Evolutionary conservation across 2,888 invertebrate species (phyloP).

Genomic region (Zygaena filipendulae): DNA sequence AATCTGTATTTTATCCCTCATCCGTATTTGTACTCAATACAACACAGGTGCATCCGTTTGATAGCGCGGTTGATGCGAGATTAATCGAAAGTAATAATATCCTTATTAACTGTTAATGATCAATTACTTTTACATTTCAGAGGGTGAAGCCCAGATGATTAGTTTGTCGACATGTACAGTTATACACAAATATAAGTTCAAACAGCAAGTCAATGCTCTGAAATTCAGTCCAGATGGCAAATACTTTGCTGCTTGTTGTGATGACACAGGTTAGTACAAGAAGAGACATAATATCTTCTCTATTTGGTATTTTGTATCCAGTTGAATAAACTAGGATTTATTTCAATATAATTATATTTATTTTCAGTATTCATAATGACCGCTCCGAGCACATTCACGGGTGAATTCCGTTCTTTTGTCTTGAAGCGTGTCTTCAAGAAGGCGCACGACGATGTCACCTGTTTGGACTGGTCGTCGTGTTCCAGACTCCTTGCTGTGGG

Average conservation of each 20-base stretch:
- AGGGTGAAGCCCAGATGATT: slow-evolving; percentile 86
- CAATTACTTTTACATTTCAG: slow-evolving; percentile 52
- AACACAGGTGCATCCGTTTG: too few relatives aligned
- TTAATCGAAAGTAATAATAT: too few relatives aligned
- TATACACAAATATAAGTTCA: slow-evolving; percentile 87
- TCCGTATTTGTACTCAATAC: too few relatives aligned
- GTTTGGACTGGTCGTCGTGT: slow-evolving; percentile 93
- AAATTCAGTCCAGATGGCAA: slow-evolving; percentile 95
- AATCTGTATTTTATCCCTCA: too few relatives aligned
- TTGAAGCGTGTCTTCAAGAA: slow-evolving; percentile 86
- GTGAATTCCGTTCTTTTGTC: slow-evolving; percentile 89
- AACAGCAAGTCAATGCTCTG: slow-evolving; percentile 77
- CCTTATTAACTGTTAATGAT: too few relatives aligned
- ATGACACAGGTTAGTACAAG: slow-evolving; percentile 77
- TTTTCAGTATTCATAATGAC: slow-evolving; percentile 85
- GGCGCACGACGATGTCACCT: slow-evolving; percentile 85
- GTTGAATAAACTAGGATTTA: too few relatives aligned
- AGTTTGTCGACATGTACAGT: slow-evolving; percentile 86
- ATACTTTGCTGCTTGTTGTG: slow-evolving; percentile 91
- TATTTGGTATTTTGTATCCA: too few relatives aligned
- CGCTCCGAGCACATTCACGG: slow-evolving; percentile 82
- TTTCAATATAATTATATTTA: too few relatives aligned
- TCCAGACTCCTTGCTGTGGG: slow-evolving; percentile 91
- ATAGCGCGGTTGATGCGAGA: slow-evolving; percentile 1
- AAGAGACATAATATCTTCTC: too few relatives aligned